Evolutionary conservation across 2,797 vertebrate species (phyloP), one percentile per base, ranked within the genome.

Genomic region (Takifugu ocellatus): DNA sequence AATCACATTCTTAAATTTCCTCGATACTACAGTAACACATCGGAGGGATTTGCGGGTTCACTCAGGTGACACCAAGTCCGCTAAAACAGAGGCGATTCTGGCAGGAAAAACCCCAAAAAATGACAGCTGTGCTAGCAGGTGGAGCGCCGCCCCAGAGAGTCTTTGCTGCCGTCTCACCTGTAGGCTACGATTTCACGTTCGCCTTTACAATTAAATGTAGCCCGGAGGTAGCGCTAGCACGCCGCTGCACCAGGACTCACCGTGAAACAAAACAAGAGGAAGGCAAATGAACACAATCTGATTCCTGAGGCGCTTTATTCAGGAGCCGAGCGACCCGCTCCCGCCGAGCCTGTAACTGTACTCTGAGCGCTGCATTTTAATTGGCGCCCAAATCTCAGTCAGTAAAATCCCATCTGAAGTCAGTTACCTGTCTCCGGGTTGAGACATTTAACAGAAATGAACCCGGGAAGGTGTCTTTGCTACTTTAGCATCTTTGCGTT

Each of bases 121-220:
- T 56, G 67, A 58, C 10, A n/a, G n/a, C 60, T 12, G 45, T 17
- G 14, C 16, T 44, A 10, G 57, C 49, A 61, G 42, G 56, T 60
- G 61, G 70, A 69, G 55, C 49, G 16, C 75, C 63, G 82, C 75
- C 70, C 71, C 62, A 66, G 70, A 78, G 79, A 80, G 66, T 61
- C 52, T 72, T 74, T 63, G 70, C 42, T 72, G 63, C 58, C 72
- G 68, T 75, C 68, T 87, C 68, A 66, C 60, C 81, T 77, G 16
- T 59, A 73, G 81, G 79, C 81, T 80, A 66, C 74, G 59, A 77
- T 82, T 82, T 86, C 62, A 75, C 66, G 79, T 84, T 84, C 81
- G 79, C 84, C 83, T 81, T 72, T 83, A 87, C 82, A 85, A 84
- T 89, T 89, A 89, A 85, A 83, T 53, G 75, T 84, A 76, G 83